phyloP scores from a whole-genome alignment of 2,113 vertebrate species.

The Notarius lentiginosus region DNA sequence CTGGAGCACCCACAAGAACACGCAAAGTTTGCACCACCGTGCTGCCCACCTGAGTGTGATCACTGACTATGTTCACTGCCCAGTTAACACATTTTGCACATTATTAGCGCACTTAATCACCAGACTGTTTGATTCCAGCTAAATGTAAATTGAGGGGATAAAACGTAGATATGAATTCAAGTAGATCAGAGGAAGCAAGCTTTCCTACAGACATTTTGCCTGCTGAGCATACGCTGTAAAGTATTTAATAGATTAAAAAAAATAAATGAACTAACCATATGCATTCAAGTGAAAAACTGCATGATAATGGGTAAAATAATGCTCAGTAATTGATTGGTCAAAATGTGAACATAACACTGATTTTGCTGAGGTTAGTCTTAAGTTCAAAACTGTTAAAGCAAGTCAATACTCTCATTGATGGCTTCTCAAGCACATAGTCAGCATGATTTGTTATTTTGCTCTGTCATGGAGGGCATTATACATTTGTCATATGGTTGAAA shows the following conservation, averaged over 20 bases:
- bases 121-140: background rate
- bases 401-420: background rate
- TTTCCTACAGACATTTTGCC: background rate
- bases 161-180: background rate
- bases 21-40: too few species aligned
- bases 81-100: background rate
- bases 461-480: slow-evolving; percentile 36
- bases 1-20: too few species aligned
- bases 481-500: slow-evolving; percentile 6
- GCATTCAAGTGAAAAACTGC: background rate
- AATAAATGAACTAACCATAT: background rate
- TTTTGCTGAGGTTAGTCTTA: background rate
- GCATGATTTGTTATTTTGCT: slow-evolving; percentile 40
- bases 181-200: background rate
- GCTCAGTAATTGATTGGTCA: background rate
- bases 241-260: background rate
- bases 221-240: background rate
- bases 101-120: background rate
- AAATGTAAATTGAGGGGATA: background rate
- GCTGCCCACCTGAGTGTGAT: too few species aligned
- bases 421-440: background rate
- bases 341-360: background rate
- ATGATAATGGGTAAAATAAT: background rate
- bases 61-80: background rate
- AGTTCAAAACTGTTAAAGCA: background rate